Evolutionary conservation across 2,113 vertebrate species (phyloP).

Genomic region (Bos javanicus): DNA sequence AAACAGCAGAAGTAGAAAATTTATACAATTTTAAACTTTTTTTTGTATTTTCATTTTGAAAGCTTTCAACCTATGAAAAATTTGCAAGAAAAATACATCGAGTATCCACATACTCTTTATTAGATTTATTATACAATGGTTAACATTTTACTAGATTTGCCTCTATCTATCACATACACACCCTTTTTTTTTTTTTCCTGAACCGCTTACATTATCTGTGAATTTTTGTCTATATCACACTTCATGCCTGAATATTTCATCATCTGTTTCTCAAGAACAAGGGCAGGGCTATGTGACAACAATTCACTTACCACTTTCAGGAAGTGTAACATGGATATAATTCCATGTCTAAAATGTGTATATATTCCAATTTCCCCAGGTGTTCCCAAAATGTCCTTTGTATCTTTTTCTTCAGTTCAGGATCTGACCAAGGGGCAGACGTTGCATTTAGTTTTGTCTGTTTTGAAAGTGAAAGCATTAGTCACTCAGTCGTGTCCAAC

Average conservation of each 20-base stretch:
- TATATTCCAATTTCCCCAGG: neutral
- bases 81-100: neutral
- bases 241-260: neutral
- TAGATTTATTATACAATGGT: neutral
- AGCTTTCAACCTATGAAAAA: neutral
- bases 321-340: neutral
- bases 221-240: neutral
- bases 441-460: neutral
- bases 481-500: rapidly evolving
- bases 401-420: neutral
- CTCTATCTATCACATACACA: neutral
- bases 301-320: neutral
- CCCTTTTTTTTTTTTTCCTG: neutral
- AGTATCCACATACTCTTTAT: neutral
- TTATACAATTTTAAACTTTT: neutral
- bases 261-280: neutral
- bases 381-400: neutral
- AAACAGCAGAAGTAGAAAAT: neutral
- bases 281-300: neutral
- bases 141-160: neutral
- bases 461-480: neutral
- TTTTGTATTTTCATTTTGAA: neutral
- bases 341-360: neutral
- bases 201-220: neutral
- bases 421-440: neutral